A percentile compares a stretch with the other conserved stretches of the same genome.
These are phyloP conservation scores for Muscina levida DNA, from an alignment of 2,888 invertebrate genomes.

Conservation along the genomic window DNA sequence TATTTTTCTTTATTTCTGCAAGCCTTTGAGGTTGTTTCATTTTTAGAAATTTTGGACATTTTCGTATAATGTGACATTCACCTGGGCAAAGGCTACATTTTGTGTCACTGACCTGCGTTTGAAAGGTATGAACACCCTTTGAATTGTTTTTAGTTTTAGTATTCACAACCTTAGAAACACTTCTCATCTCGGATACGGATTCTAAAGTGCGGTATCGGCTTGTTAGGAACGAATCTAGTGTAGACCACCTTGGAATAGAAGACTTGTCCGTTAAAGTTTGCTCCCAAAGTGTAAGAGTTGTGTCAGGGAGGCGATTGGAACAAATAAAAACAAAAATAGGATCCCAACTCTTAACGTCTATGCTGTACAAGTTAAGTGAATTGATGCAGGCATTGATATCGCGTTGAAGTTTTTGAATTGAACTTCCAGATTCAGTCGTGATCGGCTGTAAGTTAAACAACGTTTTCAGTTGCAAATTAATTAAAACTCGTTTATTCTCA, in stretches of 20 bases:
- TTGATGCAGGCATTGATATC: constrained; percentile 19
- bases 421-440: neutral
- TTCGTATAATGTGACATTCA: neutral
- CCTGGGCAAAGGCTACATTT: neutral
- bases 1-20: constrained; percentile 5
- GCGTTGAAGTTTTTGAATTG: neutral
- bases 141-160: neutral
- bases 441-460: neutral
- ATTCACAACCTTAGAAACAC: neutral
- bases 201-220: constrained; percentile 18
- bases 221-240: neutral
- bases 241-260: neutral
- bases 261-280: neutral
- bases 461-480: too few relatives aligned
- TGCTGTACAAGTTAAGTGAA: neutral
- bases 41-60: constrained; percentile 36
- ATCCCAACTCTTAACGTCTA: constrained; percentile 35
- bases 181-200: constrained; percentile 3
- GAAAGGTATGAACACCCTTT: neutral
- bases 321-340: constrained; percentile 30
- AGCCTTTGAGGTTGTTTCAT: neutral
- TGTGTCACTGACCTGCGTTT: neutral
- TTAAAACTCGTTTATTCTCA: constrained; percentile 1
- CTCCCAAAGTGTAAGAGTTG: neutral
- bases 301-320: constrained; percentile 5